Base-by-base conservation (phyloP, 2,797 vertebrate species). In the Gouania willdenowi region DNA sequence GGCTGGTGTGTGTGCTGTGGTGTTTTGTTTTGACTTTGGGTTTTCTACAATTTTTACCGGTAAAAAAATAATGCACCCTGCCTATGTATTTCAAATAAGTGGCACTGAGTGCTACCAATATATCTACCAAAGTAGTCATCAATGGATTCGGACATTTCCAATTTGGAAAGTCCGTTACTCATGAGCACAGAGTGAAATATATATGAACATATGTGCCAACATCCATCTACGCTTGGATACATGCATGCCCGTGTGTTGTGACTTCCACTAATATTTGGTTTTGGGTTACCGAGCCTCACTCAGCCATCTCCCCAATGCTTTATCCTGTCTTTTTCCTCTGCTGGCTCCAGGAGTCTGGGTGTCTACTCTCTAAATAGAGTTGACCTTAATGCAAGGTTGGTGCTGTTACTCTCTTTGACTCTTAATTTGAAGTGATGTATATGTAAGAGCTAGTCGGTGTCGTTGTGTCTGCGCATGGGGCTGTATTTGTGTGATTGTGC, bases 331-430 rank as follows among this genome's bases (percentile, higher is more conserved):
- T 74, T 65, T 61, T 57, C n/a, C 69, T 51, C 33, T 28, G 56
- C 64, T 49, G 58, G 72, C 71, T 83, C 68, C 79, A 48, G 84
- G 79, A 84, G 83, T 85, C 87, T 85, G 82, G 37, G 71, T 81
- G 88, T 83, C 85, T 87, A 77, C 77, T 69, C 82, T 73, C 47
- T 71, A 88, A 89, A 90, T 88, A 90, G 85, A 78, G 73, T 66
- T 87, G 85, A 88, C 84, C 88, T 88, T 79, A 81, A 67, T 47
- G 58, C 69, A 82, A 73, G 80, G 67, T 54, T 36, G 43, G 22
- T 19, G 43, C 71, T 54, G 75, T 77, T 53, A 33, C 77, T 56
- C 62, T 65, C 50, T 77, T 74, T 59, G 75, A 66, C 59, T 53
- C 36, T 48, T 34, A 51, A 44, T 22, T 32, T 26, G 28, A 61